Conservation (phyloP, 92 coral and sea anemone species). For the Metridium senile region DNA sequence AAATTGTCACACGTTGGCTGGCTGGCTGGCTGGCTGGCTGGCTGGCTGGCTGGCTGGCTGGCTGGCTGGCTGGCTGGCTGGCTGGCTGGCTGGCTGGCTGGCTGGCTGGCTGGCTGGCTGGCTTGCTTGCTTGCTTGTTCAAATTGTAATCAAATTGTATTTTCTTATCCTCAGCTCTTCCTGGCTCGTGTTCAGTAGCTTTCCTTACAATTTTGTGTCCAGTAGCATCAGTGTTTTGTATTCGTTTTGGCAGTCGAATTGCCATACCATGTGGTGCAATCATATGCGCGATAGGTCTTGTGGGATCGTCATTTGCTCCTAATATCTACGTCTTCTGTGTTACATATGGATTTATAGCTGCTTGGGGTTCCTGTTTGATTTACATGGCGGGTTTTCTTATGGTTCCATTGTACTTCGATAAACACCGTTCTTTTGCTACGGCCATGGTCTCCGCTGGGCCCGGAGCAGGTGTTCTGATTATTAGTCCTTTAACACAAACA, state of each 20-base stretch:
- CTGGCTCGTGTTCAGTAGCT: conserved; percentile 23
- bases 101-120: too few relatives aligned
- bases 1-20: not conserved
- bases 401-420: conserved; percentile 36
- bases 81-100: too few relatives aligned
- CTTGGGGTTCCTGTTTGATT: conserved; percentile 26
- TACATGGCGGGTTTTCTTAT: conserved; percentile 21
- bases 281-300: conserved; percentile 22
- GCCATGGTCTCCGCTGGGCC: conserved; percentile 18
- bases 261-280: conserved; percentile 27
- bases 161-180: conserved; percentile 28
- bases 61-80: too few relatives aligned
- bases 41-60: too few relatives aligned
- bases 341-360: conserved; percentile 38
- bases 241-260: conserved; percentile 34
- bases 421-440: conserved; percentile 19
- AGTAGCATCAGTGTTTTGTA: conserved; percentile 1
- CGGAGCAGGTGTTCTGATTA: conserved; percentile 34
- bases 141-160: too few relatives aligned
- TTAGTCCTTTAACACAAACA: conserved; percentile 23
- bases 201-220: not conserved
- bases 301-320: conserved; percentile 41
- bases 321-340: conserved; percentile 25
- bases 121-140: too few relatives aligned
- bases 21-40: not conserved